Conservation (phyloP, 2,113 vertebrate species). For the Crocuta crocuta region DNA sequence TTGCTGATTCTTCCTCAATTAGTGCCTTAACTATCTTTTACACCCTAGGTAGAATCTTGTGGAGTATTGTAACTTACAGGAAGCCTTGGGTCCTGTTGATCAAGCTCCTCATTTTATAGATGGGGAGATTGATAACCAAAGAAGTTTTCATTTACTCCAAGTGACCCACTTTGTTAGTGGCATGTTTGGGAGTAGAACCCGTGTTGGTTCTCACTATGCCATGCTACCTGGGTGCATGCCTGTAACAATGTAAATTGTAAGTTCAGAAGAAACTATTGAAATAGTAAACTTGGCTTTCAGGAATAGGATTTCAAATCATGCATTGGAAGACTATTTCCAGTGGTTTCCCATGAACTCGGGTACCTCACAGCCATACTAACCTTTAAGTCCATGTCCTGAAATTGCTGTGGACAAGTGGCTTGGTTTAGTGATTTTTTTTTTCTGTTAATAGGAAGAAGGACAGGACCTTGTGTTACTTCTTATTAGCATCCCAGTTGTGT, state of each 20-base stretch:
- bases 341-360: neutral
- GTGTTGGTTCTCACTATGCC: neutral
- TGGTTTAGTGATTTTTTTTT: neutral
- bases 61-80: neutral
- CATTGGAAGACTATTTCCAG: neutral
- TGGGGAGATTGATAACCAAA: neutral
- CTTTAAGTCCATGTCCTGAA: neutral
- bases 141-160: neutral
- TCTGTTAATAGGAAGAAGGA: neutral
- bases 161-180: neutral
- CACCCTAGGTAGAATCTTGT: neutral
- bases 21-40: neutral
- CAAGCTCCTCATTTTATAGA: neutral
- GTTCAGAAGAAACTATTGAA: slow-evolving; percentile 47
- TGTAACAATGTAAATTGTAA: neutral
- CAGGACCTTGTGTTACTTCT: neutral
- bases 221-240: neutral
- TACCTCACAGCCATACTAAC: neutral
- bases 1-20: neutral
- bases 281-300: neutral
- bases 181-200: neutral
- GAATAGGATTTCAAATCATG: slow-evolving; percentile 14
- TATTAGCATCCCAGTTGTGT: neutral
- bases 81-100: neutral
- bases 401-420: neutral